Conservation (phyloP, 2,797 vertebrate species). For the Acanthiza pusilla region DNA sequence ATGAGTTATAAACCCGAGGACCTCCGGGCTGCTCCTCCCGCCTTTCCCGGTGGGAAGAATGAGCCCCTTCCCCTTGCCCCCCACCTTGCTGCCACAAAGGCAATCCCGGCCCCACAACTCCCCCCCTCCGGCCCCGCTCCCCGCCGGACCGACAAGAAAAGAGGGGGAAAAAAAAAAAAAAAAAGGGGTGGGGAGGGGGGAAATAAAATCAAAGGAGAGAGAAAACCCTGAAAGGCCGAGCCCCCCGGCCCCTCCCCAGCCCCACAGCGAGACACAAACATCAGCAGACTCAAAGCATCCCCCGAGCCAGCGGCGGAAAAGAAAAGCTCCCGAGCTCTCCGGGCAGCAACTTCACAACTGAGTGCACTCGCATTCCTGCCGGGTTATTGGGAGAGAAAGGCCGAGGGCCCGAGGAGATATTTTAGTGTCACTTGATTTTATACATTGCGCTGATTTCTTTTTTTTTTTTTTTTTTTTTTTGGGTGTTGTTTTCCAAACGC, state of each 20-base stretch:
- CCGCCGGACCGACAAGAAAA: neutral
- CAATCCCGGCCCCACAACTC: neutral
- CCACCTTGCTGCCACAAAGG: conserved; percentile 43
- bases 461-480: neutral
- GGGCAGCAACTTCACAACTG: conserved; percentile 68
- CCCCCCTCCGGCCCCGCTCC: neutral
- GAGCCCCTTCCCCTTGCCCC: neutral
- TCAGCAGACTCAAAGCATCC: conserved; percentile 57
- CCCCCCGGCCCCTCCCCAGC: neutral
- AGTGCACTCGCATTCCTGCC: conserved; percentile 62
- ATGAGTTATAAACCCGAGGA: neutral
- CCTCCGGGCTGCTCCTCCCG: neutral
- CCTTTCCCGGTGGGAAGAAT: neutral
- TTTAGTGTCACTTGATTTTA: conserved; percentile 56
- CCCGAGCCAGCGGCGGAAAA: conserved; percentile 46
- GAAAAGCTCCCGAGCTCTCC: conserved; percentile 64
- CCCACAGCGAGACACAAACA: conserved; percentile 51
- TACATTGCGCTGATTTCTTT: neutral
- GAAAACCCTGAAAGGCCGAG: neutral
- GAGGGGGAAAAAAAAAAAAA: neutral
- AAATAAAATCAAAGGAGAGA: neutral
- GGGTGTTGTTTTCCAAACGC: neutral
- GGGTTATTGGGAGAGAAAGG: conserved; percentile 61
- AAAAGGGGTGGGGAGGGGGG: rapidly evolving
- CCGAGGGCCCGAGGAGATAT: conserved; percentile 45